phyloP scores from a whole-genome alignment of 2,113 vertebrate genomes.

The Todiramphus chloris region DNA sequence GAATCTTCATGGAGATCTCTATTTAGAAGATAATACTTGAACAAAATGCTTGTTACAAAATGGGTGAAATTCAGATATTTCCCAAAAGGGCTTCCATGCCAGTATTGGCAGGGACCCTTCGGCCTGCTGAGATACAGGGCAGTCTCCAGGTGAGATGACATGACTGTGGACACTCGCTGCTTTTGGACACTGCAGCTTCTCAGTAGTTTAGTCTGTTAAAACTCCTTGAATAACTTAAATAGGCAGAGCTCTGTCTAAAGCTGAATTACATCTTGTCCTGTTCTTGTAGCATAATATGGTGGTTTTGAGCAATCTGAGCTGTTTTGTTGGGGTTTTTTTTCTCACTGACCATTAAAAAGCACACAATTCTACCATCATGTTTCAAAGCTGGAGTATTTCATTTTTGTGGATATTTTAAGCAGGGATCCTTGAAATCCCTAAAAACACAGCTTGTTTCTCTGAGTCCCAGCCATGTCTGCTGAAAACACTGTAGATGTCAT shows the following conservation, averaged over 20 bases:
- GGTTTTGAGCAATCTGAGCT: not conserved
- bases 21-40: not conserved
- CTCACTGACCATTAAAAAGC: not conserved
- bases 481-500: not conserved
- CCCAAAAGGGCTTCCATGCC: not conserved
- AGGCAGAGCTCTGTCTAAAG: not conserved
- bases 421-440: not conserved
- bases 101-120: not conserved
- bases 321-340: not conserved
- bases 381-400: not conserved
- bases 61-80: not conserved
- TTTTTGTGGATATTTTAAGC: not conserved
- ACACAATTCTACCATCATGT: not conserved
- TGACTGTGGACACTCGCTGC: not conserved
- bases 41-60: not conserved
- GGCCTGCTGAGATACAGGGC: fast-evolving
- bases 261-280: not conserved
- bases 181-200: not conserved
- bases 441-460: not conserved
- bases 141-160: not conserved
- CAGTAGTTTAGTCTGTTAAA: not conserved
- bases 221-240: not conserved
- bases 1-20: not conserved
- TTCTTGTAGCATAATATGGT: not conserved
- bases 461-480: not conserved